Evolutionary conservation across 2,888 invertebrate species (phyloP), one percentile per base, ranked within the genome.

Genomic region (Hyppa rectilinea): DNA sequence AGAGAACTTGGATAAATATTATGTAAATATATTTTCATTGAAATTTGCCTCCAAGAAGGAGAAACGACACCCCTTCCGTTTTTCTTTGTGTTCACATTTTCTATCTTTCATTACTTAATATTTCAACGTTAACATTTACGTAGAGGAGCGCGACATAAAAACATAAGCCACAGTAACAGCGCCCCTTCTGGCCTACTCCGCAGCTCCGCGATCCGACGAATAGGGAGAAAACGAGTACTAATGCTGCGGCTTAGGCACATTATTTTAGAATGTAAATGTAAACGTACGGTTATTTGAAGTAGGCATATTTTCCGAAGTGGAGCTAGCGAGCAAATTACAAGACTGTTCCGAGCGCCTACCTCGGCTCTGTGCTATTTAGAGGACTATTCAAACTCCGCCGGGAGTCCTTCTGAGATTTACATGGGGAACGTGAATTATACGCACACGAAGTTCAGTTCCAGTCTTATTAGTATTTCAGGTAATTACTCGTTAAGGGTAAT

Each of bases 371-470:
- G 89, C 89, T 89, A 92, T 93, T 85, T 92, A 92, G 84, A 88
- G 90, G 88, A 88, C 91, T 90, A 93, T 92, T 93, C 92, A 91
- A 92, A 91, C 90, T 91, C 91, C 86, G 85, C 87, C 84, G 87
- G 89, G 86, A 89, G 85, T 88, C 88, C 88, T 89, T 86, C 85
- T 76, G 87, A 89, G 92, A 91, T 92, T 93, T 90, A 90, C 88
- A 91, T 89, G 85, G 84, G 87, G 87, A 89, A 89, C 88, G 87
- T 81, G 87, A 89, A 89, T 91, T 91, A 90, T 86, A 87, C 87
- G 87, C 85, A 86, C 86, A 84, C 85, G 86, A 83, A 88, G 78
- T 84, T 88, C 78, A 86, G 87, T 84, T 85, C 75, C 76, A 85
- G 82, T 85, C 79, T 87, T 86, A 85, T 86, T 86, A 85, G 86